A percentile compares a stretch with the other conserved stretches of the same genome.
These are phyloP conservation scores for Escarpia spicata DNA, from an alignment of 2,888 invertebrate genomes.

Conservation along the genomic window DNA sequence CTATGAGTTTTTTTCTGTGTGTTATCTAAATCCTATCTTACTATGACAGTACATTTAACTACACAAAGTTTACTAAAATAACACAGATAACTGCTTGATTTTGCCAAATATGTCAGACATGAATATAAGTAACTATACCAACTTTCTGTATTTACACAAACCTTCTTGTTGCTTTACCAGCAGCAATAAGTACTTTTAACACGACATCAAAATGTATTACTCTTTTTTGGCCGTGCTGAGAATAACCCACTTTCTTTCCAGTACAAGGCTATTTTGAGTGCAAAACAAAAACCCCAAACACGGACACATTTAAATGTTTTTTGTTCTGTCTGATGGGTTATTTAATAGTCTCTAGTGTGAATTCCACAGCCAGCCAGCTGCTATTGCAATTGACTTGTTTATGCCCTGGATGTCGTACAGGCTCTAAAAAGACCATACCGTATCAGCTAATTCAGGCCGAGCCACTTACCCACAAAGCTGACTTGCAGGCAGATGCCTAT, in stretches of 20 bases:
- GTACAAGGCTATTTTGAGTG: background rate
- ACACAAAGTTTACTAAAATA: background rate
- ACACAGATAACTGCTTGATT: background rate
- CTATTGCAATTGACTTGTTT: background rate
- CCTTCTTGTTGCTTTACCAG: background rate
- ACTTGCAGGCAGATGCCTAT: background rate
- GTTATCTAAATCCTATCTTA: background rate
- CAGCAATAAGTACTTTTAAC: background rate
- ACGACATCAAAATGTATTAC: background rate
- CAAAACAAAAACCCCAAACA: background rate
- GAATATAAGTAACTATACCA: background rate
- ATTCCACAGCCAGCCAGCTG: background rate
- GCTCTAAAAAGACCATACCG: background rate
- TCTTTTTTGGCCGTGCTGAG: background rate
- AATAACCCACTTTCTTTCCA: background rate
- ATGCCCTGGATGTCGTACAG: background rate
- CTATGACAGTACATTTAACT: background rate
- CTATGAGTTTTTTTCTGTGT: background rate
- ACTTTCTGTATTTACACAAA: background rate
- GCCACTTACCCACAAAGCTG: background rate
- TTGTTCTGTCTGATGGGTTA: background rate
- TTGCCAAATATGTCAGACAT: background rate
- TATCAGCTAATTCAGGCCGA: background rate
- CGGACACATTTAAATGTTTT: background rate
- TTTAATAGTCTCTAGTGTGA: background rate